Percentiles rank a stretch among this genome's conserved stretches.
Evolutionary conservation across 2,113 vertebrate species (phyloP).

Genomic region (Apeltes quadracus): DNA sequence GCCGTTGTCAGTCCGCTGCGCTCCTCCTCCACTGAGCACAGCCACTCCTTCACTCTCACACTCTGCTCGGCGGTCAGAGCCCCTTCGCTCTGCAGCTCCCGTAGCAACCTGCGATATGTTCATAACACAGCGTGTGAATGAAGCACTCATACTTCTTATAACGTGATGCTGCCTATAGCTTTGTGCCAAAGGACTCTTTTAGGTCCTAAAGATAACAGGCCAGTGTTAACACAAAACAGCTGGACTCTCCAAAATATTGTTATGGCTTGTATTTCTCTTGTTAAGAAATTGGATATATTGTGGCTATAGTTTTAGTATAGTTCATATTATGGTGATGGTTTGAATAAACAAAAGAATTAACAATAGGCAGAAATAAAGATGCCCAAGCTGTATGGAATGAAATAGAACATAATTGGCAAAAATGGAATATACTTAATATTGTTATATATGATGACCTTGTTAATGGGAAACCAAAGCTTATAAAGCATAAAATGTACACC

Average conservation of each 20-base stretch:
- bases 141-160: not conserved
- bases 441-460: not conserved
- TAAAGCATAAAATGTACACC: not conserved
- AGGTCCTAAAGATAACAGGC: not conserved
- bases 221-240: not conserved
- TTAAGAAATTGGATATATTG: not conserved
- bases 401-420: not conserved
- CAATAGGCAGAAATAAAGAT: not conserved
- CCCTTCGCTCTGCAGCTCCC: slow-evolving; percentile 86
- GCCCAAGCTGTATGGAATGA: not conserved
- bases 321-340: not conserved
- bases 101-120: slow-evolving; percentile 77
- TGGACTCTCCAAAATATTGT: not conserved
- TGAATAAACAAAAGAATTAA: not conserved
- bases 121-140: not conserved
- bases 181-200: not conserved
- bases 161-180: not conserved
- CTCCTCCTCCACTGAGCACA: slow-evolving; percentile 89
- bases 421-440: not conserved
- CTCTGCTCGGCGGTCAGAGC: slow-evolving; percentile 82
- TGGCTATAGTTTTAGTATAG: not conserved
- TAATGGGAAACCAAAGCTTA: not conserved
- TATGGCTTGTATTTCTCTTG: too few species aligned
- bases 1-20: slow-evolving; percentile 89
- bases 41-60: slow-evolving; percentile 90